Conservation (phyloP, 2,888 invertebrate genomes). For the Trichogramma evanescens region DNA sequence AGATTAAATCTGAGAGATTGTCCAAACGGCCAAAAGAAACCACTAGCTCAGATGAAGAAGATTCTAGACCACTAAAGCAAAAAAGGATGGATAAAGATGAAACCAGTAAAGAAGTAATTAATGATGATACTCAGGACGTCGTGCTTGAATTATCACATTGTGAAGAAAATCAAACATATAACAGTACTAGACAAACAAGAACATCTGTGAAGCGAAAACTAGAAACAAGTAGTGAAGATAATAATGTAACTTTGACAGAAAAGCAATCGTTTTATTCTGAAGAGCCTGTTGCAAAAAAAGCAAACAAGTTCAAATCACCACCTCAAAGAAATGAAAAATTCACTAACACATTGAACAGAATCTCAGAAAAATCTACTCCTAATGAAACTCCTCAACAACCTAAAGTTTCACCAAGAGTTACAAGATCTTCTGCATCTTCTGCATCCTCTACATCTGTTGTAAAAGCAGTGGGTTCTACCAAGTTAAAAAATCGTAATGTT, state of each 20-base stretch:
- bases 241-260: slow-evolving; percentile 7
- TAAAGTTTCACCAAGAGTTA: background rate
- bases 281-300: slow-evolving; percentile 25
- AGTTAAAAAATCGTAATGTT: slow-evolving; percentile 11
- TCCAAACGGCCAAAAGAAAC: slow-evolving; percentile 28
- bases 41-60: slow-evolving; percentile 33
- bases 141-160: background rate
- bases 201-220: slow-evolving; percentile 20
- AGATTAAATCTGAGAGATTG: slow-evolving; percentile 15
- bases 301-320: slow-evolving; percentile 12
- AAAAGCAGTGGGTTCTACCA: slow-evolving; percentile 3
- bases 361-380: slow-evolving; percentile 11
- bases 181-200: background rate
- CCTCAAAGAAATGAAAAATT: slow-evolving; percentile 4
- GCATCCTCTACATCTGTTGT: slow-evolving; percentile 18
- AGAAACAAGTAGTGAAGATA: slow-evolving; percentile 6
- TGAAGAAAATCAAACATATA: slow-evolving; percentile 1
- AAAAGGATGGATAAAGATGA: slow-evolving; percentile 24
- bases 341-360: slow-evolving; percentile 4
- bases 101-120: slow-evolving; percentile 1
- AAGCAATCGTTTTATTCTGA: slow-evolving; percentile 6
- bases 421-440: background rate
- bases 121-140: slow-evolving; percentile 3
- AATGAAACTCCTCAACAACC: slow-evolving; percentile 15
- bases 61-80: slow-evolving; percentile 26